Percentiles rank a stretch among this genome's conserved stretches.
Evolutionary conservation across 2,797 vertebrate species (phyloP).

Genomic region (Sebastes kiyomatsui): DNA sequence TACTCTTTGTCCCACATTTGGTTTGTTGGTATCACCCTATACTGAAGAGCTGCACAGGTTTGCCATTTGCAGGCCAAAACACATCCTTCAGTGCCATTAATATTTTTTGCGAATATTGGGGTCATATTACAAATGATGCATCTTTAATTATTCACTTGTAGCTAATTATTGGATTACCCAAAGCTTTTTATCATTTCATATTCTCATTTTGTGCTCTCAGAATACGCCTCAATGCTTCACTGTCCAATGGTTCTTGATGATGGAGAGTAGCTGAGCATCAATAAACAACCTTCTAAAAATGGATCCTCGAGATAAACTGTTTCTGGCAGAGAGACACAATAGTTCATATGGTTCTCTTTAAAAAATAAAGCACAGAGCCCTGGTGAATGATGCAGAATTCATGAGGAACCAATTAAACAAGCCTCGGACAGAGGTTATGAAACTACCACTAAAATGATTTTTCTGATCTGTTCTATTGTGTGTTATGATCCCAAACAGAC

Average conservation of each 20-base stretch:
- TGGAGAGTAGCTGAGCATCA: conserved; percentile 12
- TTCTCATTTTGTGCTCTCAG: not conserved
- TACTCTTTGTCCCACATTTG: too few species aligned
- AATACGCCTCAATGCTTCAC: not conserved
- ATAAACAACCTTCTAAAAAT: conserved; percentile 43
- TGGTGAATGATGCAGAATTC: not conserved
- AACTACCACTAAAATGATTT: not conserved
- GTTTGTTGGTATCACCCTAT: too few species aligned
- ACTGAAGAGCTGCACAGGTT: not conserved
- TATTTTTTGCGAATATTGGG: not conserved
- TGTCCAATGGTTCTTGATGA: not conserved
- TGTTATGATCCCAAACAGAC: conserved; percentile 17
- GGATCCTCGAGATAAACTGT: conserved; percentile 28
- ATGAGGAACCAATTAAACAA: conserved; percentile 18
- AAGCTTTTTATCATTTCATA: not conserved
- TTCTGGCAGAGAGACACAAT: not conserved
- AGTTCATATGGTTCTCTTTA: conserved; percentile 19
- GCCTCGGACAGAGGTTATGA: not conserved
- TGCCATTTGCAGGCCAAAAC: not conserved
- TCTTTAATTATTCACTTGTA: not conserved
- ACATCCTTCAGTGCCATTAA: not conserved
- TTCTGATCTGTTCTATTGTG: not conserved
- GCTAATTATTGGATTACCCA: not conserved
- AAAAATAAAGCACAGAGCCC: not conserved
- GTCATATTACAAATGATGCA: not conserved